A percentile compares a stretch with the other conserved stretches of the same genome.
Evolutionary conservation across 2,888 invertebrate genomes (phyloP).

Genomic region (Lacanobia wlatinum): DNA sequence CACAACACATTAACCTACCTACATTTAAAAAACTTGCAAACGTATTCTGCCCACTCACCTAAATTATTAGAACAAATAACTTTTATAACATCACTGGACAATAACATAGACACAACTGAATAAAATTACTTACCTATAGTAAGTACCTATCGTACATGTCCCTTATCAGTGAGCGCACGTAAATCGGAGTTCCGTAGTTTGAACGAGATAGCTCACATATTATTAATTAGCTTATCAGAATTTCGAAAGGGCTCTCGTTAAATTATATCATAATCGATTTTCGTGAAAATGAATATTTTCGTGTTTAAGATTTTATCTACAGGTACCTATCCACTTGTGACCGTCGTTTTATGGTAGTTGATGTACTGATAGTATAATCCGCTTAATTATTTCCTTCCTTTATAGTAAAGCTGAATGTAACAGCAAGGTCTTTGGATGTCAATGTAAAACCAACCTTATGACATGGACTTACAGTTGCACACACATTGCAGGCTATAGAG

Average conservation of each 20-base stretch:
- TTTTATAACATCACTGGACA: constrained; percentile 48
- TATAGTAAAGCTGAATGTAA: constrained; percentile 5
- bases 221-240: constrained; percentile 42
- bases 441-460: constrained; percentile 2
- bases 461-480: fast-evolving
- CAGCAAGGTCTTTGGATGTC: background rate
- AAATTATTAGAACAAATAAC: constrained; percentile 33
- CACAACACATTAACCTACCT: constrained; percentile 9
- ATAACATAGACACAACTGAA: constrained; percentile 55
- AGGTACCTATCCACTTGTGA: too few relatives aligned
- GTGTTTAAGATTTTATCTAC: too few relatives aligned
- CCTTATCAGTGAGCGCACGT: constrained; percentile 53
- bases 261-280: background rate
- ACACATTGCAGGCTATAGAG: background rate
- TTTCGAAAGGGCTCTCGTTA: constrained; percentile 36
- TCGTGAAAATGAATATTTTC: background rate
- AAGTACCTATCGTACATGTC: constrained; percentile 23
- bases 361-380: constrained; percentile 4
- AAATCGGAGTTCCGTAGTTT: constrained; percentile 27
- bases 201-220: constrained; percentile 44
- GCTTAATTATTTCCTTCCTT: constrained; percentile 7
- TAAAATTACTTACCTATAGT: background rate
- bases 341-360: background rate
- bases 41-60: constrained; percentile 48
- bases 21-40: background rate